These are phyloP conservation scores for Okamejei kenojei DNA, from an alignment of 2,797 vertebrate genomes.

Conservation along the genomic window DNA sequence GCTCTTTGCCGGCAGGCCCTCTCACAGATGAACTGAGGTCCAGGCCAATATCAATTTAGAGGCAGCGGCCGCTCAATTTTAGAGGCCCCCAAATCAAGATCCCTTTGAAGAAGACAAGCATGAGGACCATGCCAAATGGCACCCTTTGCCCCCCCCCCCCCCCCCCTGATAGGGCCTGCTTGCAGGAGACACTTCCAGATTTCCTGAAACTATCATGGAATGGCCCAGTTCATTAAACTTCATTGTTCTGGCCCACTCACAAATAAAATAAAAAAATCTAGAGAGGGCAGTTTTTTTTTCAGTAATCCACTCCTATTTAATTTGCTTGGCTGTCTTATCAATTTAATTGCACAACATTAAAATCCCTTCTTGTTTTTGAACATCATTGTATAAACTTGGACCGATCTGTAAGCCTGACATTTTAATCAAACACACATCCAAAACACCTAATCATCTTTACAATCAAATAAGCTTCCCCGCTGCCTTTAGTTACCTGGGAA, in stretches of 20 bases:
- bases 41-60: no score
- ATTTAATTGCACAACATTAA: conserved; percentile 31
- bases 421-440: conserved; percentile 39
- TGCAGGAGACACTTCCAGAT: background rate
- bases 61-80: no score
- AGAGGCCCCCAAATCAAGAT: no score
- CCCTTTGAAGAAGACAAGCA: no score
- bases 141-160: no score
- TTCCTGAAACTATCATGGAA: background rate
- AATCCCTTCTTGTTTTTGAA: conserved; percentile 31
- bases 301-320: conserved; percentile 5
- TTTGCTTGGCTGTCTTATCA: conserved; percentile 29
- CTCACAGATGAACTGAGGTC: no score
- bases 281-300: background rate
- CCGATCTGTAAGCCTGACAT: conserved; percentile 32
- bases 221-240: background rate
- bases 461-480: conserved; percentile 37
- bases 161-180: background rate
- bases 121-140: no score
- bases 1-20: background rate
- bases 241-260: background rate
- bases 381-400: conserved; percentile 27
- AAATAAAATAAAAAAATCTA: background rate
- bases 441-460: conserved; percentile 38
- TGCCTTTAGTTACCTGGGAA: conserved; percentile 37